These are phyloP conservation scores for Alauda arvensis DNA, from an alignment of 2,797 vertebrate species.

Conservation along the genomic window DNA sequence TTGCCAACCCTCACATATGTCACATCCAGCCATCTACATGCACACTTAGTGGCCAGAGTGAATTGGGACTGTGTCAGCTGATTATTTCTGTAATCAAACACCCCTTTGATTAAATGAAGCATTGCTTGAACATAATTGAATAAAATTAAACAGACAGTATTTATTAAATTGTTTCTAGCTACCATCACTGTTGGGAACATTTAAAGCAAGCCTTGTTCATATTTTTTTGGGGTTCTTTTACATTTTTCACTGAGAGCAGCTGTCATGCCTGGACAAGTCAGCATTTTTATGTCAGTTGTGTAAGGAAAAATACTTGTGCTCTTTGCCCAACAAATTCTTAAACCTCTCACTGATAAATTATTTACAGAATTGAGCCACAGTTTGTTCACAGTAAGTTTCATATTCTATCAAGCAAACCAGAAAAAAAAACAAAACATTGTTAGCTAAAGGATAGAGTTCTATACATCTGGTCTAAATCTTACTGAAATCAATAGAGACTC, in stretches of 20 bases:
- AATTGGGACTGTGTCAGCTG: slow-evolving; percentile 14
- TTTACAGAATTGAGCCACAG: background rate
- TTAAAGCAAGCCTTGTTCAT: background rate
- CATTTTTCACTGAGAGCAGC: background rate
- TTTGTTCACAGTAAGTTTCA: background rate
- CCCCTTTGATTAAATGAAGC: slow-evolving; percentile 24
- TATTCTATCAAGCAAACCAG: background rate
- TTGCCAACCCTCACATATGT: background rate
- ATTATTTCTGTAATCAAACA: slow-evolving; percentile 35
- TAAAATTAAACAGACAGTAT: slow-evolving; percentile 3
- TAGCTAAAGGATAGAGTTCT: background rate
- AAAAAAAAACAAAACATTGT: background rate
- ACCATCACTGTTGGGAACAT: background rate
- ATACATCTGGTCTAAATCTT: background rate
- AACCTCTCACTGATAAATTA: background rate
- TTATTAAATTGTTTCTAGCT: slow-evolving; percentile 28
- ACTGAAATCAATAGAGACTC: background rate
- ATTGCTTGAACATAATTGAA: background rate
- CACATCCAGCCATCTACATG: background rate
- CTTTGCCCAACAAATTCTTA: background rate
- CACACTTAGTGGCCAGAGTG: background rate
- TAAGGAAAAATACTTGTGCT: background rate
- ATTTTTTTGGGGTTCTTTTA: background rate
- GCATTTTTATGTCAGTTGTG: background rate
- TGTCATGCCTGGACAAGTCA: background rate